phyloP scores from a whole-genome alignment of 2,113 vertebrate species.

The Aegotheles bennettii region DNA sequence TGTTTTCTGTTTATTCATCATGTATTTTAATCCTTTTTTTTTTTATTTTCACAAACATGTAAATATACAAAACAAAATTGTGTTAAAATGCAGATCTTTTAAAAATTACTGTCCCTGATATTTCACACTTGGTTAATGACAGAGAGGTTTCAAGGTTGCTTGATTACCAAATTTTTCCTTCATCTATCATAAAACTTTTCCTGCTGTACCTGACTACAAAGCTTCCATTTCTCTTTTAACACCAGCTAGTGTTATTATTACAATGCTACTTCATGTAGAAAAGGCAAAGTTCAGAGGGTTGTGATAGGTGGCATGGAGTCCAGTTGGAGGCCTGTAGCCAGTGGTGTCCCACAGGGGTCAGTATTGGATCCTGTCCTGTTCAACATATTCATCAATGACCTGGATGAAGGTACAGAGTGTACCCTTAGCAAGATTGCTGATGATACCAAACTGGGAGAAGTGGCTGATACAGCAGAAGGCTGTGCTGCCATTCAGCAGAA shows the following conservation, averaged over 20 bases:
- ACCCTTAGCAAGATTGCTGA: too few species aligned
- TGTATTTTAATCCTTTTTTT: slow-evolving; percentile 35
- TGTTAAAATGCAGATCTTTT: neutral
- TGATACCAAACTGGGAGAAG: too few species aligned
- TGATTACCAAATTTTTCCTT: neutral
- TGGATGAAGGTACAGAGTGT: too few species aligned
- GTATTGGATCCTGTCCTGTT: too few species aligned
- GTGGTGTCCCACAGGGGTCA: too few species aligned
- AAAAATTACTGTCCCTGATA: neutral
- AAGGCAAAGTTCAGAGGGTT: too few species aligned
- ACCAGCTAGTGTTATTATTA: neutral
- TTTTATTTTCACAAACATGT: slow-evolving; percentile 24
- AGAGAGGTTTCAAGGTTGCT: neutral
- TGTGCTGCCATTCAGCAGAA: too few species aligned
- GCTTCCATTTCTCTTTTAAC: neutral
- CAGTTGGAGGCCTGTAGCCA: too few species aligned
- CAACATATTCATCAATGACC: too few species aligned
- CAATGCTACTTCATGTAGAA: slow-evolving; percentile 3
- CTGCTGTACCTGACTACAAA: neutral
- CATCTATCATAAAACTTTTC: neutral
- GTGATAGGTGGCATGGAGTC: too few species aligned
- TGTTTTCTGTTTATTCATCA: slow-evolving; percentile 8
- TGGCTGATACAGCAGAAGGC: too few species aligned
- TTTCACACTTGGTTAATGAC: neutral
- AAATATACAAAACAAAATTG: slow-evolving; percentile 29